A percentile compares a stretch with the other conserved stretches of the same genome.
Evolutionary conservation across 2,797 vertebrate genomes (phyloP).

Genomic region (Choloepus didactylus): DNA sequence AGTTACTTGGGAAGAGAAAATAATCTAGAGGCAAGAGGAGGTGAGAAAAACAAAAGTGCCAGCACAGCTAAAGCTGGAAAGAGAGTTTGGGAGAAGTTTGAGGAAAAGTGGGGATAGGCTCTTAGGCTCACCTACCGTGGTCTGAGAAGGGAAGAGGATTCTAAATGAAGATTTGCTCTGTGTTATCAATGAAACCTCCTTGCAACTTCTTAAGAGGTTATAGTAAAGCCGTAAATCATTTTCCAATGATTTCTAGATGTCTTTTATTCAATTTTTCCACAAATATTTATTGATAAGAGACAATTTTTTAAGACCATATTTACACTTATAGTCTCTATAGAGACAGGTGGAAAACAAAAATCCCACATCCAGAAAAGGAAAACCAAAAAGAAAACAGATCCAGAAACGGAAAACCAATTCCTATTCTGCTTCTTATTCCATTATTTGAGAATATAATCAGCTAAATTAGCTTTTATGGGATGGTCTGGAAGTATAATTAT

Average conservation of each 20-base stretch:
- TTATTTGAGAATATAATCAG: neutral
- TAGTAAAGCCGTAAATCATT: neutral
- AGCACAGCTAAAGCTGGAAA: neutral
- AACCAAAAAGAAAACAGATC: neutral
- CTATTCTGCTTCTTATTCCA: neutral
- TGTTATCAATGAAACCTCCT: neutral
- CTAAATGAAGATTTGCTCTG: constrained; percentile 3
- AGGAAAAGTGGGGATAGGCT: neutral
- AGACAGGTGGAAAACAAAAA: neutral
- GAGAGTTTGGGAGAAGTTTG: neutral
- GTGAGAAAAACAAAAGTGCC: neutral
- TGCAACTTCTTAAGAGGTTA: neutral
- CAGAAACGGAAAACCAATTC: neutral
- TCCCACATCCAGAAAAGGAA: neutral
- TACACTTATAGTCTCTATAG: neutral
- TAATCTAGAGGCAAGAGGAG: neutral
- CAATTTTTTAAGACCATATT: neutral
- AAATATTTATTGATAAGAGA: neutral
- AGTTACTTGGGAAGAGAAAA: neutral
- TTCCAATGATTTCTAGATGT: constrained; percentile 1
- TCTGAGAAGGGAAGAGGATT: neutral
- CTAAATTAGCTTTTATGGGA: neutral
- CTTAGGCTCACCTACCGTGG: fast-evolving
- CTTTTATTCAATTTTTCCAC: neutral
- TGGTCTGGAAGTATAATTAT: neutral